Conservation (phyloP, 2,888 invertebrate genomes). For the Allophyes oxyacanthae region DNA sequence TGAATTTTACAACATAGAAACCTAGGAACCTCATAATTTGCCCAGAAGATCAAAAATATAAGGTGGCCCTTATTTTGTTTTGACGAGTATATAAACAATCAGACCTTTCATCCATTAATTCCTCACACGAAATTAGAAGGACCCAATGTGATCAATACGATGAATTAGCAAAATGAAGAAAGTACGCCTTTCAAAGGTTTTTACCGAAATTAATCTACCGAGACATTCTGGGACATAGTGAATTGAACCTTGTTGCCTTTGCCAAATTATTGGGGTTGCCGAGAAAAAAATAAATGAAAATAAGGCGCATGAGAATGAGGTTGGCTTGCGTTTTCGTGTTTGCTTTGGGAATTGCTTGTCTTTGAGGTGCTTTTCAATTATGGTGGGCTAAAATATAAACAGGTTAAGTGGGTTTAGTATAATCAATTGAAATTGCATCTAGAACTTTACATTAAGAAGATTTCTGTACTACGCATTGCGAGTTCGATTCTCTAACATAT, state of each 20-base stretch:
- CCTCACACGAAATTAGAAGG: slow-evolving; percentile 42
- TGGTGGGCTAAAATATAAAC: slow-evolving; percentile 17
- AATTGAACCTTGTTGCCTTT: slow-evolving; percentile 44
- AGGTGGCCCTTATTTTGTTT: too few relatives aligned
- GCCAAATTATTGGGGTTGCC: slow-evolving; percentile 37
- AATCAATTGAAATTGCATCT: slow-evolving; percentile 11
- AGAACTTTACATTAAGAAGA: too few relatives aligned
- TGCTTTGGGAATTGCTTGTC: slow-evolving; percentile 41
- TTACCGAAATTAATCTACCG: slow-evolving; percentile 54
- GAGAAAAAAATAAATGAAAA: slow-evolving; percentile 49
- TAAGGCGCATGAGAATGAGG: slow-evolving; percentile 39
- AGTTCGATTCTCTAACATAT: too few relatives aligned
- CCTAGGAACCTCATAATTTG: too few relatives aligned
- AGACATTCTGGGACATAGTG: slow-evolving; percentile 34
- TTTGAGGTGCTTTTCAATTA: slow-evolving; percentile 45
- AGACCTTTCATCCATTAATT: slow-evolving; percentile 43
- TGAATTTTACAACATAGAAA: too few relatives aligned
- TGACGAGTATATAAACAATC: slow-evolving; percentile 17
- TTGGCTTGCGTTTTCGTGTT: slow-evolving; percentile 37
- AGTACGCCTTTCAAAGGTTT: slow-evolving; percentile 44
- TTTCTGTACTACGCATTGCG: too few relatives aligned
- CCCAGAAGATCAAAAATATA: slow-evolving; percentile 29
- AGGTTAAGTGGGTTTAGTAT: slow-evolving; percentile 33
- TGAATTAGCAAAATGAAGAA: slow-evolving; percentile 52
- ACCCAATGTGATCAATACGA: slow-evolving; percentile 46